phyloP scores from a whole-genome alignment of 2,888 invertebrate species.

The Nudaria mundana region DNA sequence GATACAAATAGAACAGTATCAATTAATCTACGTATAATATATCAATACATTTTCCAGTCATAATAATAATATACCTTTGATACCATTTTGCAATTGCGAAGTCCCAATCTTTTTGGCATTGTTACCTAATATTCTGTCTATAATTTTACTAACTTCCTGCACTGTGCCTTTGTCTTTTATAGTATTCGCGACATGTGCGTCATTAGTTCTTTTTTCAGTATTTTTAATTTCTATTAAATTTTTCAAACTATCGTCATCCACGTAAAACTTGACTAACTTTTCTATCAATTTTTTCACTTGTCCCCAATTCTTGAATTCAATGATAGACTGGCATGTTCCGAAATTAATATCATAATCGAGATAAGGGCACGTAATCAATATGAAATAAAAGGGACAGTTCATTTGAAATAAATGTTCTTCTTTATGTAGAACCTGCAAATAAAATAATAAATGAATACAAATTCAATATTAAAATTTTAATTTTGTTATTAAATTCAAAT shows the following conservation, averaged over 20 bases:
- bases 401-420: slow-evolving; percentile 31
- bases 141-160: slow-evolving; percentile 65
- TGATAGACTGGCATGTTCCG: slow-evolving; percentile 64
- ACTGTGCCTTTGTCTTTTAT: not conserved
- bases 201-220: slow-evolving; percentile 9
- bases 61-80: slow-evolving; percentile 74
- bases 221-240: slow-evolving; percentile 18
- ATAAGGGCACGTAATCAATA: slow-evolving; percentile 80
- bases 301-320: slow-evolving; percentile 82
- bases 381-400: slow-evolving; percentile 67
- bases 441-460: too few species aligned
- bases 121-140: slow-evolving; percentile 61
- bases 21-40: too few species aligned
- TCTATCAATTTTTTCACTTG: slow-evolving; percentile 51
- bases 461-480: too few species aligned
- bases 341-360: slow-evolving; percentile 76
- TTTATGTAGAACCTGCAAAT: slow-evolving; percentile 35
- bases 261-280: slow-evolving; percentile 56
- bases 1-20: too few species aligned
- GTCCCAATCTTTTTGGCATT: slow-evolving; percentile 47
- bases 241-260: slow-evolving; percentile 44
- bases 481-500: too few species aligned
- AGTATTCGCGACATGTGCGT: too few species aligned
- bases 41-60: too few species aligned
- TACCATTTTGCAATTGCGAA: slow-evolving; percentile 59